Conservation (phyloP, 2,888 invertebrate species). For the Nysson spinosus region DNA sequence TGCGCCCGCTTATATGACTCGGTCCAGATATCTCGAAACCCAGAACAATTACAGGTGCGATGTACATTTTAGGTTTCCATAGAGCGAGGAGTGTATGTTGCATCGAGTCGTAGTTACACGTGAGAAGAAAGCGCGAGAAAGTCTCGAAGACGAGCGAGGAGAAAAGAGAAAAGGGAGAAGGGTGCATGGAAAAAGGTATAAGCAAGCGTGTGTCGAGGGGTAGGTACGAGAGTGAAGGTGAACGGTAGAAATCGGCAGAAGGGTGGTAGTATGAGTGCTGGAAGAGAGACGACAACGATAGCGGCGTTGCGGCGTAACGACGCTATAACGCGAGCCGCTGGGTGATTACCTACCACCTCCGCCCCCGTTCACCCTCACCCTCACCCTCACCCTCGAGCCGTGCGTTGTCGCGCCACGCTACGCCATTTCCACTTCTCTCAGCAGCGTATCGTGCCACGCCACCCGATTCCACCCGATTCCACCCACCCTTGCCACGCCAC, state of each 20-base stretch:
- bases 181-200: slow-evolving; percentile 52
- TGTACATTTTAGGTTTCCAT: too few species aligned
- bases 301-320: slow-evolving; percentile 76
- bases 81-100: slow-evolving; percentile 23
- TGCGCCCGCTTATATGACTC: too few species aligned
- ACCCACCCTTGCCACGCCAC: slow-evolving; percentile 15
- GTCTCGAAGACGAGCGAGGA: slow-evolving; percentile 31
- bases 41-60: too few species aligned
- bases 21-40: too few species aligned
- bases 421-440: too few species aligned
- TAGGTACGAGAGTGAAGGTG: too few species aligned
- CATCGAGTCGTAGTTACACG: slow-evolving; percentile 33
- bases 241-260: slow-evolving; percentile 28
- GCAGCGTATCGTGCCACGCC: slow-evolving; percentile 29
- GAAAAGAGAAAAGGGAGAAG: slow-evolving; percentile 32
- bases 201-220: slow-evolving; percentile 33
- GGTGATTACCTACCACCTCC: slow-evolving; percentile 77
- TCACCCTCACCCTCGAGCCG: slow-evolving; percentile 56
- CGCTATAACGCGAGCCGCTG: slow-evolving; percentile 77
- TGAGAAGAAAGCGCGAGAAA: slow-evolving; percentile 4
- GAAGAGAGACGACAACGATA: slow-evolving; percentile 64
- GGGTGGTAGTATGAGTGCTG: slow-evolving; percentile 29
- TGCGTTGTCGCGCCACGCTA: slow-evolving; percentile 44
- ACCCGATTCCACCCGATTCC: slow-evolving; percentile 35
- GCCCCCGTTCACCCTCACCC: slow-evolving; percentile 56